Evolutionary conservation across 1,140 invertebrate genomes (phyloP), one percentile per base, ranked within the genome.

Genomic region (Ceratitis capitata): DNA sequence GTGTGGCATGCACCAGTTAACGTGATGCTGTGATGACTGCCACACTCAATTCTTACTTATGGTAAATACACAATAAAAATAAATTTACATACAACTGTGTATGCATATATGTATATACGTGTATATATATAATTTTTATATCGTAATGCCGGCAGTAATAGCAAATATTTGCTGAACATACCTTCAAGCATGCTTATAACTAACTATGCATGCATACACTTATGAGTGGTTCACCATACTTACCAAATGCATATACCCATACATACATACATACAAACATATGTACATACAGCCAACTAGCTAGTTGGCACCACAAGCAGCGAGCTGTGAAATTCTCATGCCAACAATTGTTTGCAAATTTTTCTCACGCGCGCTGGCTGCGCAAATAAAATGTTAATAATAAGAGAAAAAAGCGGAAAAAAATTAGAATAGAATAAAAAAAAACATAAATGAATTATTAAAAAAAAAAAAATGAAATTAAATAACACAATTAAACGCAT

Each of bases 301-400:
- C 14, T 78, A 9, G 39, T 12, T 53, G 51, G 16, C 51, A 53
- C 51, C 19, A 61, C 26, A 61, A 61, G 6, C 56, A 61, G n/a
- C 69, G 69, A 39, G 6, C 69, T 45, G 69, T 45, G 19, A 42
- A 45, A 45, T 23, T 74, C 69, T 74, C 39, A 9, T 10, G 69
- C n/a, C 9, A 45, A 78, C 69, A 78, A 78, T 78, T 78, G 69
- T 78, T 78, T 78, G 69, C 39, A n/a, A 35, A 78, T 78, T 78
- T 78, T 47, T 78, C 69, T 78, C 69, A 78, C 69, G 69, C 69
- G 69, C 69, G 39, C 19, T 42, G 39, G 2, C 16, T 26, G 35
- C 9, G 35, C 39, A 26, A 42, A 23, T 14, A 26, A 61, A 61
- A 61, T 19, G n/a, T 7, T 16, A 53, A n/a, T 16, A 61, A 61